Evolutionary conservation across 1,140 invertebrate species (phyloP).

Genomic region (Lanistes nyassanus): DNA sequence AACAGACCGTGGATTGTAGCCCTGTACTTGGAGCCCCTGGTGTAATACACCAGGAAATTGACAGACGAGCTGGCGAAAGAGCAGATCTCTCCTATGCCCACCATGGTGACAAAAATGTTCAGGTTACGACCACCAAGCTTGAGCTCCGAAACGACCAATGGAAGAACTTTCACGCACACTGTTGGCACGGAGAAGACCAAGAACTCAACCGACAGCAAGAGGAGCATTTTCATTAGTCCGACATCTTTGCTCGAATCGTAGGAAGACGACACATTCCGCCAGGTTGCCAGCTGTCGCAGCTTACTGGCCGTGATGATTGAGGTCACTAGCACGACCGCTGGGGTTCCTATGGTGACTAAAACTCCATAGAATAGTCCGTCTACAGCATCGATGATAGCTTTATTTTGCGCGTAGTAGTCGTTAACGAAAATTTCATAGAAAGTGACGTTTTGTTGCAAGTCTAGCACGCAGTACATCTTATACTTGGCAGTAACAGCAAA

Average conservation of each 20-base stretch:
- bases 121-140: neutral
- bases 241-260: neutral
- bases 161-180: neutral
- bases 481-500: constrained; percentile 1
- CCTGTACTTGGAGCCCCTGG: constrained; percentile 10
- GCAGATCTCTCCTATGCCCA: neutral
- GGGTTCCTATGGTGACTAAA: neutral
- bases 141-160: neutral
- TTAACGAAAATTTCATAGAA: neutral
- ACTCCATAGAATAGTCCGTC: constrained; percentile 4
- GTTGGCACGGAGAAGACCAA: neutral
- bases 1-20: neutral
- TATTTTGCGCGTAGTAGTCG: neutral
- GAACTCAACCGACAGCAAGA: constrained; percentile 4
- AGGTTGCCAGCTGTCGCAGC: neutral
- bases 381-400: neutral
- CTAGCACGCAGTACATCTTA: neutral
- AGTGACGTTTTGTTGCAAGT: neutral
- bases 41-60: constrained; percentile 15
- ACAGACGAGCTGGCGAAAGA: neutral
- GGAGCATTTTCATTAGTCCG: constrained; percentile 2
- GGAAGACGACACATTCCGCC: neutral
- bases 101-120: neutral
- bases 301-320: constrained; percentile 6
- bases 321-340: neutral